phyloP scores from a whole-genome alignment of 2,113 vertebrate species.

The Psittacula cyanocephala region DNA sequence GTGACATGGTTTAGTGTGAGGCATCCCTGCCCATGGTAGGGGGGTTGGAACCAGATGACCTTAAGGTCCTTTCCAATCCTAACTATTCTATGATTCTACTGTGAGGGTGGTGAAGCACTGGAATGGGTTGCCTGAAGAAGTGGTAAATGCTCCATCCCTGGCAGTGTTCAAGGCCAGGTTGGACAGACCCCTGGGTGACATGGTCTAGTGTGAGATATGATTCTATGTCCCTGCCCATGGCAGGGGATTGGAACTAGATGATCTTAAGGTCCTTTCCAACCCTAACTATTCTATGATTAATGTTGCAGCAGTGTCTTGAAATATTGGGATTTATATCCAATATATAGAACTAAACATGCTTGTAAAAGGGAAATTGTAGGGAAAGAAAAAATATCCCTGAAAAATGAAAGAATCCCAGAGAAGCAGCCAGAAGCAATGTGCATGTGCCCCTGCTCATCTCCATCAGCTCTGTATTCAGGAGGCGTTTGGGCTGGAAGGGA shows the following conservation, averaged over 20 bases:
- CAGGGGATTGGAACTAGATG: not conserved
- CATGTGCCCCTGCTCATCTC: not conserved
- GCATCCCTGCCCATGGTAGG: too few relatives aligned
- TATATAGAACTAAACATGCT: not conserved
- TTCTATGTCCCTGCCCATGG: not conserved
- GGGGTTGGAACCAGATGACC: too few relatives aligned
- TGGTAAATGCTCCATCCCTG: too few relatives aligned
- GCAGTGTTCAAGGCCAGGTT: too few relatives aligned
- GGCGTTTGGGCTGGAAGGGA: not conserved
- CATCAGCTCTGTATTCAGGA: not conserved
- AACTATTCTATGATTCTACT: too few relatives aligned
- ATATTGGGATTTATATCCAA: not conserved
- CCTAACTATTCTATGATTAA: not conserved
- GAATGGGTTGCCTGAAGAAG: too few relatives aligned
- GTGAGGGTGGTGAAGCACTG: too few relatives aligned
- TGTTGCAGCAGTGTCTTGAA: not conserved
- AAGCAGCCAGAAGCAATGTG: not conserved
- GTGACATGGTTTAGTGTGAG: too few relatives aligned
- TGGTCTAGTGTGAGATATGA: too few relatives aligned
- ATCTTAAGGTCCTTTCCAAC: not conserved
- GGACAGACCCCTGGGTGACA: too few relatives aligned
- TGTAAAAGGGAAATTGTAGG: not conserved
- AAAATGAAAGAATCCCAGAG: not conserved
- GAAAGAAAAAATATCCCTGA: not conserved
- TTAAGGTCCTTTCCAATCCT: too few relatives aligned